Conservation (phyloP, 2,797 vertebrate genomes). For the Sarcophilus harrisii region DNA sequence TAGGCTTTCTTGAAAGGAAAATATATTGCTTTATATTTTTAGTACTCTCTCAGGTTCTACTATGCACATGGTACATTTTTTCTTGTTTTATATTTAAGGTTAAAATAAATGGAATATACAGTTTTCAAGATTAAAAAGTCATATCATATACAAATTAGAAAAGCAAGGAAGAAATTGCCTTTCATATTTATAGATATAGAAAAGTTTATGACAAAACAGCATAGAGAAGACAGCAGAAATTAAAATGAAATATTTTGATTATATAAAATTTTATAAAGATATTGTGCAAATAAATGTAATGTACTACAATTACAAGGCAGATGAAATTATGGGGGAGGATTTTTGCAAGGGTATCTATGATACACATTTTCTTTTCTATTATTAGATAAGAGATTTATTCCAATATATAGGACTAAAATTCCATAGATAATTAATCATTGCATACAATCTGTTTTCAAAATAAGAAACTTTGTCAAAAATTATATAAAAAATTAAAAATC, state of each 20-base stretch:
- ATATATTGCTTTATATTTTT: too few relatives aligned
- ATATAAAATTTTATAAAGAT: neutral
- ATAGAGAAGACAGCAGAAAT: neutral
- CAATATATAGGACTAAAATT: neutral
- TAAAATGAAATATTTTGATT: neutral
- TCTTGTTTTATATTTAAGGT: too few relatives aligned
- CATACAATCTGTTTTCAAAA: neutral
- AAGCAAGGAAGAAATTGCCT: neutral
- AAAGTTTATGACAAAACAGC: neutral
- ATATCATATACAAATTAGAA: neutral
- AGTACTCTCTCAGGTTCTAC: too few relatives aligned
- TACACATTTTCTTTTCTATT: neutral
- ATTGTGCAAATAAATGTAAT: neutral
- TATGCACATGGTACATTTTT: too few relatives aligned
- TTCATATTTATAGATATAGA: neutral
- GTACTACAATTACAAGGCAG: neutral
- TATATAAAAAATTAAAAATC: neutral
- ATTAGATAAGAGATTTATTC: neutral
- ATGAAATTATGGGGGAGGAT: neutral
- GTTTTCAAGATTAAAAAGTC: neutral
- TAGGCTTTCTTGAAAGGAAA: too few relatives aligned
- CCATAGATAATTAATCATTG: neutral
- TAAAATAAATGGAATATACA: neutral
- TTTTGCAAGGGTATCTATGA: neutral
- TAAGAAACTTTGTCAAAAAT: neutral